These are phyloP conservation scores for Caranx ignobilis DNA, from an alignment of 2,113 vertebrate genomes.

Conservation along the genomic window DNA sequence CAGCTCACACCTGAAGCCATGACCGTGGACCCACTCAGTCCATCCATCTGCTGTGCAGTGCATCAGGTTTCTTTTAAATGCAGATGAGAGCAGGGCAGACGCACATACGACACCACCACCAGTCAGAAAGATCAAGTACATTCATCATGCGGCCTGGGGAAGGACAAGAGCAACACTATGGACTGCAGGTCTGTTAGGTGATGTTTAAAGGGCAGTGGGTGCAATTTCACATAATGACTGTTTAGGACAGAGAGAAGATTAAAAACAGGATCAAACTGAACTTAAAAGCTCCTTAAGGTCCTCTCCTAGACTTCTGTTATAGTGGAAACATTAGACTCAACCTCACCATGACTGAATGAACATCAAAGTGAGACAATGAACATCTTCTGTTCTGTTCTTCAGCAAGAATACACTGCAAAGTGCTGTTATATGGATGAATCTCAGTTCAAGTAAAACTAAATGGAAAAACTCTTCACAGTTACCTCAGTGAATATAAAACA, in stretches of 20 bases:
- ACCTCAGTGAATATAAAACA: neutral
- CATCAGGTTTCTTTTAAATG: slow-evolving; percentile 24
- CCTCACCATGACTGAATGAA: neutral
- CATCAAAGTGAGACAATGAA: too few relatives aligned
- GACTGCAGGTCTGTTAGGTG: neutral
- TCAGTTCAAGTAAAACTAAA: neutral
- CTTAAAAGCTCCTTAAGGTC: neutral
- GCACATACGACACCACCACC: neutral
- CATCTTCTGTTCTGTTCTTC: neutral
- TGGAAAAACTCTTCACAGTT: neutral
- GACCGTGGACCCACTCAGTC: neutral
- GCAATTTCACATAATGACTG: neutral
- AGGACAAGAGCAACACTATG: neutral
- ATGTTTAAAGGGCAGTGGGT: slow-evolving; percentile 1
- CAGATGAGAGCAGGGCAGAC: slow-evolving; percentile 14
- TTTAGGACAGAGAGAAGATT: neutral
- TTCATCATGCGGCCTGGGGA: slow-evolving; percentile 32
- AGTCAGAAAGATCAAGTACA: slow-evolving; percentile 29
- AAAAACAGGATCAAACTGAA: neutral
- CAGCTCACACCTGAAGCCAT: slow-evolving; percentile 41
- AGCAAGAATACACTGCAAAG: neutral
- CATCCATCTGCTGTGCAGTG: slow-evolving; percentile 41
- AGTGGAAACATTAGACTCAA: neutral
- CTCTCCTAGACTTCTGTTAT: neutral
- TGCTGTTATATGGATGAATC: neutral